Evolutionary conservation across 2,797 vertebrate species (phyloP), one percentile per base, ranked within the genome.

Genomic region (Pteropus rufus): DNA sequence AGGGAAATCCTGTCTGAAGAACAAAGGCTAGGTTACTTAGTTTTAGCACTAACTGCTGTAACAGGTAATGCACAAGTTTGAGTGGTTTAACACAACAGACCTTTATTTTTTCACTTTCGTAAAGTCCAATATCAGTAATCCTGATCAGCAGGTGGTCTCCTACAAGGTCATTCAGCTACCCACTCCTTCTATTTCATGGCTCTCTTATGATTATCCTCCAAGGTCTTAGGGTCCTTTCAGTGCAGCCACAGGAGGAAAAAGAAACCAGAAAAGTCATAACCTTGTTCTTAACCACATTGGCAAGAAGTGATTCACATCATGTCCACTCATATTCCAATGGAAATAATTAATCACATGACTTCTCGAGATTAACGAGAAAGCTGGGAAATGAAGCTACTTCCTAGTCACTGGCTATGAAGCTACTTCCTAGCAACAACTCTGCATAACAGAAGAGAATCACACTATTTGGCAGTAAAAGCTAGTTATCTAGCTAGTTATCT

Each of bases 401-500:
- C 49, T 26, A 79, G 82, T 60, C 36, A 44, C 24, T 75, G 14
- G 16, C n/a, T 76, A 81, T 39, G n/a, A 19, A 81, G 36, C 39
- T 88, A 93, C 56, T 90, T 91, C 10, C 44, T 85, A 82, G 92
- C 34, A 95, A 91, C 36, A 83, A 70, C 4, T 90, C 70, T 64
- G 69, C 21, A 60, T 19, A 91, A 76, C 36, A 95, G 72, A 92
- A 93, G 49, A 85, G 36, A 24, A 62, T 91, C 67, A 54, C 23
- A 34, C 34, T 81, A 65, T 79, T 83, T 70, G 23, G n/a, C 73
- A 23, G 58, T 77, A 87, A 93, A 93, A 89, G 19, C 49, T 91
- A 83, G 19, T 83, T 77, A 72, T 46, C 62, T 96, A 91, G 19
- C 49, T 91, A 83, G 19, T 83, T 82, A 72, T 41, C 62, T 96